Evolutionary conservation across 2,888 invertebrate genomes (phyloP).

Genomic region (Mongoloraphidia duomilia): DNA sequence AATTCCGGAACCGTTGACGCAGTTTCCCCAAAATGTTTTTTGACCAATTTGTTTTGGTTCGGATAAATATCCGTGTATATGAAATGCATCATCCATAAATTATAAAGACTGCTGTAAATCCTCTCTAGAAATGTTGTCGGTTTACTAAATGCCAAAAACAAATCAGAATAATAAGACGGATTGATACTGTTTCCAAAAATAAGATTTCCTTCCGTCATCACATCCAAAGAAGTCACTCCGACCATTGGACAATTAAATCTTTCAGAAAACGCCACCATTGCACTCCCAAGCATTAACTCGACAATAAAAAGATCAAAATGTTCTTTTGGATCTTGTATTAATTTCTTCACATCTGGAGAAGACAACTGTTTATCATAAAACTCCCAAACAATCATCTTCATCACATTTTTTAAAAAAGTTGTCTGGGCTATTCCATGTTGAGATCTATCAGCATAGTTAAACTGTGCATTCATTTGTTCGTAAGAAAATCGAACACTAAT

Average conservation of each 20-base stretch:
- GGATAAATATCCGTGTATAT: constrained; percentile 6
- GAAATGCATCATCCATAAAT: constrained; percentile 4
- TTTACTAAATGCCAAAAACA: neutral
- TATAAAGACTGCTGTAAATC: neutral
- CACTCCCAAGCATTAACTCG: constrained; percentile 15
- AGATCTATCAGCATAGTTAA: too few relatives aligned
- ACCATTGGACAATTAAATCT: constrained; percentile 20
- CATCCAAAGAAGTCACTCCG: constrained; percentile 11
- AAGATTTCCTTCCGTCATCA: constrained; percentile 4
- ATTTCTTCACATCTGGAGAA: constrained; percentile 8
- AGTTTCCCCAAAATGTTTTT: constrained; percentile 9
- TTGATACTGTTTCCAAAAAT: constrained; percentile 15
- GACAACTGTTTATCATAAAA: constrained; percentile 9
- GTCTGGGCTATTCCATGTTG: too few relatives aligned
- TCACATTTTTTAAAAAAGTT: too few relatives aligned
- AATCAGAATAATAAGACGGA: constrained; percentile 11
- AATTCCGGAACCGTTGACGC: constrained; percentile 9
- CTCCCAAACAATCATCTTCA: neutral
- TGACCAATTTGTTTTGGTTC: constrained; percentile 8
- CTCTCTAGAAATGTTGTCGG: neutral
- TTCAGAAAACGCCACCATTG: constrained; percentile 13
- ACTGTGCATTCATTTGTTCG: too few relatives aligned
- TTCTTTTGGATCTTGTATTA: constrained; percentile 2
- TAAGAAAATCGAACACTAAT: constrained; percentile 18
- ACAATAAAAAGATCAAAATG: constrained; percentile 21